These are phyloP conservation scores for Tortricodes alternella DNA, from an alignment of 2,888 invertebrate genomes.

Conservation along the genomic window DNA sequence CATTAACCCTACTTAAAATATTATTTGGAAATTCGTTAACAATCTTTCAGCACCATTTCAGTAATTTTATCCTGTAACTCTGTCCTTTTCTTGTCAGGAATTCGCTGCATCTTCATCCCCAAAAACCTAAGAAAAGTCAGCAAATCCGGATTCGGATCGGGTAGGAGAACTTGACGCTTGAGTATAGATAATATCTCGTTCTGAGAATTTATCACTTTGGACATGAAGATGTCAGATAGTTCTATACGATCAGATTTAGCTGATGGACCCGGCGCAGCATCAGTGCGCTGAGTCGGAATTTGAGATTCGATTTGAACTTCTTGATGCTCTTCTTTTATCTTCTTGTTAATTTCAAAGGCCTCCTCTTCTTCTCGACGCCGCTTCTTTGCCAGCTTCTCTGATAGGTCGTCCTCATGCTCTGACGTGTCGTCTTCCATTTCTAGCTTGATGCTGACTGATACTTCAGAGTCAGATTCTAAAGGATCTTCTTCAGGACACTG, in stretches of 20 bases:
- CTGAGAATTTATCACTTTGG: not conserved
- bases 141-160: slow-evolving; percentile 1
- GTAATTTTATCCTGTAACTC: slow-evolving; percentile 1
- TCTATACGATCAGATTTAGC: not conserved
- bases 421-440: not conserved
- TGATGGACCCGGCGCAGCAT: not conserved
- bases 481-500: not conserved
- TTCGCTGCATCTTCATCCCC: not conserved
- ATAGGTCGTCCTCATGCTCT: not conserved
- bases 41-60: not conserved
- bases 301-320: no score
- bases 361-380: not conserved
- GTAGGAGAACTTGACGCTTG: slow-evolving; percentile 3
- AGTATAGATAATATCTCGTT: slow-evolving; percentile 8
- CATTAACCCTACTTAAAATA: no score
- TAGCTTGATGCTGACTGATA: not conserved
- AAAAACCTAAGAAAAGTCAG: slow-evolving; percentile 4
- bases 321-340: not conserved
- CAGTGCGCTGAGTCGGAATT: not conserved
- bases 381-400: not conserved
- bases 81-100: not conserved
- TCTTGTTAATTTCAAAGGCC: not conserved
- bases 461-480: no score
- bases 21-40: no score
- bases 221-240: slow-evolving; percentile 8